These are phyloP conservation scores for Zaprionus africanus DNA, from an alignment of 1,140 invertebrate species.

Conservation along the genomic window DNA sequence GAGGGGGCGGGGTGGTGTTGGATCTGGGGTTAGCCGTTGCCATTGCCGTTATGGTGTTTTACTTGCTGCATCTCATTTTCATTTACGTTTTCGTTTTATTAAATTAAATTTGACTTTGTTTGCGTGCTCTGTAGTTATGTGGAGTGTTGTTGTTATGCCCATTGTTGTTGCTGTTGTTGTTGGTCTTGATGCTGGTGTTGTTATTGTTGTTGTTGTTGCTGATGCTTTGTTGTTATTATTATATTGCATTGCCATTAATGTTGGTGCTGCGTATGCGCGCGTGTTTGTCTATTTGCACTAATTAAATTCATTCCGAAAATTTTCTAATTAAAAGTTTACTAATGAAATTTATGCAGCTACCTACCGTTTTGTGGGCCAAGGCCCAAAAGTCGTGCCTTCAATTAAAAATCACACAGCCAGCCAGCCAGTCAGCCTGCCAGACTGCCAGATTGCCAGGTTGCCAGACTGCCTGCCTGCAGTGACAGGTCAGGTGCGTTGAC, in stretches of 20 bases:
- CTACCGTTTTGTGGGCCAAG: conserved; percentile 55
- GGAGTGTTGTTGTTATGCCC: not conserved
- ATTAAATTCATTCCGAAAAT: conserved; percentile 73
- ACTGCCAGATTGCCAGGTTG: not conserved
- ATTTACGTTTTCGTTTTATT: not conserved
- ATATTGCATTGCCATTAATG: conserved; percentile 10
- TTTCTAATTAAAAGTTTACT: conserved; percentile 76
- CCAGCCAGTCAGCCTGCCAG: not conserved
- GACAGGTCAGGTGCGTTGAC: conserved; percentile 14
- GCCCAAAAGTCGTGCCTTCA: conserved; percentile 73
- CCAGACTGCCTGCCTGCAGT: not conserved
- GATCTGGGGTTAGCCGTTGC: not conserved
- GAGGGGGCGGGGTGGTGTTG: not conserved
- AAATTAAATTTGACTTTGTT: conserved; percentile 8
- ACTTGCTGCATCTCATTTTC: conserved; percentile 6
- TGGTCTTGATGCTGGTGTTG: not conserved
- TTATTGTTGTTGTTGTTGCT: not conserved
- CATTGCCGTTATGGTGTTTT: not conserved
- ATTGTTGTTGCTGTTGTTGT: not conserved
- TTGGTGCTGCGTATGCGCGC: conserved; percentile 16
- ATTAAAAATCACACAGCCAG: conserved; percentile 64
- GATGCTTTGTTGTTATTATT: conserved; percentile 1
- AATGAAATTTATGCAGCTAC: conserved; percentile 74
- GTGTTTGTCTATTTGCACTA: conserved; percentile 57
- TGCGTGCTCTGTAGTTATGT: conserved; percentile 2